Conservation (phyloP, 2,113 vertebrate species). For the Smithornis capensis region DNA sequence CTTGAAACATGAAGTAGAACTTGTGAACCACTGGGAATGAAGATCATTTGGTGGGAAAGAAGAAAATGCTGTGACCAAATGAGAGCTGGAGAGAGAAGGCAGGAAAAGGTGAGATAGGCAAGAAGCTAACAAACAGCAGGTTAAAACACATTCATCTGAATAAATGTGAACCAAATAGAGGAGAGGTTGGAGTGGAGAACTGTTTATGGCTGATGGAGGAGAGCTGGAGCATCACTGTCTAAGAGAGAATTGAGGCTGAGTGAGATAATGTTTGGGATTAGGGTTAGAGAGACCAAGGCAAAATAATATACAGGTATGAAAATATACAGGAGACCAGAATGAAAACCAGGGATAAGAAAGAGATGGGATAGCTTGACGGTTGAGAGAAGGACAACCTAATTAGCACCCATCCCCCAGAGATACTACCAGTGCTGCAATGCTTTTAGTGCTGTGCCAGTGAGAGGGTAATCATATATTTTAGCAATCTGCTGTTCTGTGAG, state of each 20-base stretch:
- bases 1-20: not conserved
- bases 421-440: not conserved
- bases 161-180: not conserved
- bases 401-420: not conserved
- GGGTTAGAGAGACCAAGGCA: not conserved
- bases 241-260: not conserved
- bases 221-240: not conserved
- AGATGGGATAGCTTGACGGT: not conserved
- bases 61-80: not conserved
- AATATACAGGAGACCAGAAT: not conserved
- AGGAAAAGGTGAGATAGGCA: not conserved
- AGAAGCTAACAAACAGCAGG: not conserved
- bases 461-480: not conserved
- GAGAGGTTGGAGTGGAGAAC: not conserved
- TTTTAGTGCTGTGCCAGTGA: accelerated
- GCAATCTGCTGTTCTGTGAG: not conserved
- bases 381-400: too few relatives aligned
- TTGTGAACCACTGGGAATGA: not conserved
- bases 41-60: not conserved
- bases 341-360: not conserved
- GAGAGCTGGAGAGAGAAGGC: not conserved
- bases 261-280: not conserved
- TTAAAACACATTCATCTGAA: not conserved
- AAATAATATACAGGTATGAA: not conserved
- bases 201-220: not conserved